Percentiles rank a stretch among this genome's conserved stretches.
phyloP scores from a whole-genome alignment of 2,888 invertebrate genomes.

The Callosobruchus maculatus region DNA sequence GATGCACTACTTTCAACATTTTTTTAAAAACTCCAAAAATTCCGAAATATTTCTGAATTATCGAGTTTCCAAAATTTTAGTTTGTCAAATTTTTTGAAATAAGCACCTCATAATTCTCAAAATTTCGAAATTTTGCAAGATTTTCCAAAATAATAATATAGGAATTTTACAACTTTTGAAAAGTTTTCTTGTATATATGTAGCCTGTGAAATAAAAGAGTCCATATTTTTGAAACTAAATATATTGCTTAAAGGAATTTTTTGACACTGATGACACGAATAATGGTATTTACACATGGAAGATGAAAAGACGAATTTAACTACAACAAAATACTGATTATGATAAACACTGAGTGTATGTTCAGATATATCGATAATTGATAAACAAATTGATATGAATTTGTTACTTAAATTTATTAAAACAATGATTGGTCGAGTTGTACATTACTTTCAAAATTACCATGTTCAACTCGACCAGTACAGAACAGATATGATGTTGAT shows the following conservation, averaged over 20 bases:
- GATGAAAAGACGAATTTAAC: constrained; percentile 12
- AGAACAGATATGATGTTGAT: constrained; percentile 39
- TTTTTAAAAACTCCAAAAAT: no score
- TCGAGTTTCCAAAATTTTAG: no score
- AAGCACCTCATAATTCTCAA: no score
- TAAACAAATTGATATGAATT: constrained; percentile 50
- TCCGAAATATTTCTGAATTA: no score
- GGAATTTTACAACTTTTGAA: no score
- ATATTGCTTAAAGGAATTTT: constrained; percentile 39
- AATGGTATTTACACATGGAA: constrained; percentile 35
- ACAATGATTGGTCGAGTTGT: constrained; percentile 1
- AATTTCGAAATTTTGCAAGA: no score
- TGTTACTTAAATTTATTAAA: constrained; percentile 38
- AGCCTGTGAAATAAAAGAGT: background rate
- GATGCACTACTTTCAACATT: no score
- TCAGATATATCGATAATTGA: constrained; percentile 35
- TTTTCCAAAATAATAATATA: no score
- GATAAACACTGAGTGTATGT: constrained; percentile 34
- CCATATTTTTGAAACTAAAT: constrained; percentile 31
- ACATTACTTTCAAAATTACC: background rate
- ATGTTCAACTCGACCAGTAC: constrained; percentile 34
- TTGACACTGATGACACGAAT: constrained; percentile 33
- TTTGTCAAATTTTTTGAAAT: no score
- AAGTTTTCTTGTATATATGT: no score
- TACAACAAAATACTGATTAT: constrained; percentile 34